Conservation (phyloP, 2,888 invertebrate species). For the Nomada lathburiana region DNA sequence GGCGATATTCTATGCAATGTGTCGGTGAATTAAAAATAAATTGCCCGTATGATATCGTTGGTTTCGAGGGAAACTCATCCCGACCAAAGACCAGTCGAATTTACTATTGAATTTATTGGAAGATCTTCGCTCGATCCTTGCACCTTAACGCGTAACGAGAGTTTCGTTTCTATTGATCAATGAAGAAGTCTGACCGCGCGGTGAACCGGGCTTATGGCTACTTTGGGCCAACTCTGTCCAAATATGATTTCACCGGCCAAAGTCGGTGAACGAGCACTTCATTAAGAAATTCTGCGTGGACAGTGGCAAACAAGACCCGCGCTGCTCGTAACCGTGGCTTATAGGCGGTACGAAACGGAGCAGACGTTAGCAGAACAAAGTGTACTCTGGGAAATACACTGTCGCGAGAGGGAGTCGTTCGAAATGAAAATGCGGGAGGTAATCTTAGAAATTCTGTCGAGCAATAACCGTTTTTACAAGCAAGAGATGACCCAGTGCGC, state of each 20-base stretch:
- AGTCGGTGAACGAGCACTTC: constrained; percentile 65
- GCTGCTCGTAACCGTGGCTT: constrained; percentile 18
- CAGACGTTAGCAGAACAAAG: constrained; percentile 31
- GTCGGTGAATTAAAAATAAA: too few relatives aligned
- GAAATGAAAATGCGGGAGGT: constrained; percentile 5
- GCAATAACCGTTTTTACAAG: not conserved
- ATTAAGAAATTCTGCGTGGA: constrained; percentile 69
- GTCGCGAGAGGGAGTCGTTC: constrained; percentile 9
- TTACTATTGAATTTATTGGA: constrained; percentile 6
- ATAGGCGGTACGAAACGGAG: not conserved
- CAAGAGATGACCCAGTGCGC: not conserved
- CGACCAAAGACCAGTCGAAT: too few relatives aligned
- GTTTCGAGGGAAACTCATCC: too few relatives aligned
- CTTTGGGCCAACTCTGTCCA: constrained; percentile 55
- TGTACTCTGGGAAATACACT: constrained; percentile 32
- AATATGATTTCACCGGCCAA: constrained; percentile 64
- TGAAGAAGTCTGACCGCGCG: constrained; percentile 43
- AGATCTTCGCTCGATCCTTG: constrained; percentile 24
- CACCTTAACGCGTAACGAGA: constrained; percentile 46
- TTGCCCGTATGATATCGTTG: too few relatives aligned
- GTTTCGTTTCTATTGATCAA: constrained; percentile 48
- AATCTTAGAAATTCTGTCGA: constrained; percentile 19
- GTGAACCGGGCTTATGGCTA: not conserved
- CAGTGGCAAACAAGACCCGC: constrained; percentile 35
- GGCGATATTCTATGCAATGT: too few relatives aligned